phyloP scores from a whole-genome alignment of 1,140 invertebrate genomes.

The Drosophila willistoni region DNA sequence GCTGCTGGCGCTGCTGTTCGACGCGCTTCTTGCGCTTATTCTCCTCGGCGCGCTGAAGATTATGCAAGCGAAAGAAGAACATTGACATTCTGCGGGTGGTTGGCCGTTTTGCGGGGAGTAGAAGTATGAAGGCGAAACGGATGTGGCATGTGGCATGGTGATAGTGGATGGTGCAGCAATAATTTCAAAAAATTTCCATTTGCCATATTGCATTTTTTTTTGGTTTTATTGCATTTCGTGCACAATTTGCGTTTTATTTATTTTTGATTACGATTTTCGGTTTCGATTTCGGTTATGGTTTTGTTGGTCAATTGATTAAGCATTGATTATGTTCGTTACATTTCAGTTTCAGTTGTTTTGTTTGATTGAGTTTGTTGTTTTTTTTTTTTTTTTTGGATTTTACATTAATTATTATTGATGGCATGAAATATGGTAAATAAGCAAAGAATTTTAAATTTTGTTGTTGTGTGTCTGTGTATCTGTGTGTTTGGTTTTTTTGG shows the following conservation, averaged over 20 bases:
- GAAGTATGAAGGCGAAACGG: constrained; percentile 9
- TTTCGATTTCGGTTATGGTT: constrained; percentile 29
- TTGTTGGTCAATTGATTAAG: constrained; percentile 19
- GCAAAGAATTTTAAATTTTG: constrained; percentile 37
- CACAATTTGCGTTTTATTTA: constrained; percentile 19
- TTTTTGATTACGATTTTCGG: constrained; percentile 32
- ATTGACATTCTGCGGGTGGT: constrained; percentile 90
- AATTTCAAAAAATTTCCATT: constrained; percentile 38
- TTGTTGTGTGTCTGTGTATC: constrained; percentile 26
- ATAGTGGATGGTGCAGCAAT: constrained; percentile 29
- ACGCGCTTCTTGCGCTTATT: constrained; percentile 85
- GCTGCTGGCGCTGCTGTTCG: constrained; percentile 84
- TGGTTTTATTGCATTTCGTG: constrained; percentile 27
- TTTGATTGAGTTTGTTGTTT: constrained; percentile 12
- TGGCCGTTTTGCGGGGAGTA: constrained; percentile 8
- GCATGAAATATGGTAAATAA: constrained; percentile 45
- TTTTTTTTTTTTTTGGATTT: constrained; percentile 32
- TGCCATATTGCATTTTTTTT: constrained; percentile 21
- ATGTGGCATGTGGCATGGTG: constrained; percentile 33
- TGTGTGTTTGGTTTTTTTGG: constrained; percentile 38
- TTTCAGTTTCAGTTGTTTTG: constrained; percentile 19
- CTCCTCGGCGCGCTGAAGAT: constrained; percentile 92
- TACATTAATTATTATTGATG: constrained; percentile 38
- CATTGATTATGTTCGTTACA: constrained; percentile 23
- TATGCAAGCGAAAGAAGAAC: constrained; percentile 97